Base-by-base conservation (phyloP, 2,888 invertebrate genomes). In the Melanophora roralis region DNA sequence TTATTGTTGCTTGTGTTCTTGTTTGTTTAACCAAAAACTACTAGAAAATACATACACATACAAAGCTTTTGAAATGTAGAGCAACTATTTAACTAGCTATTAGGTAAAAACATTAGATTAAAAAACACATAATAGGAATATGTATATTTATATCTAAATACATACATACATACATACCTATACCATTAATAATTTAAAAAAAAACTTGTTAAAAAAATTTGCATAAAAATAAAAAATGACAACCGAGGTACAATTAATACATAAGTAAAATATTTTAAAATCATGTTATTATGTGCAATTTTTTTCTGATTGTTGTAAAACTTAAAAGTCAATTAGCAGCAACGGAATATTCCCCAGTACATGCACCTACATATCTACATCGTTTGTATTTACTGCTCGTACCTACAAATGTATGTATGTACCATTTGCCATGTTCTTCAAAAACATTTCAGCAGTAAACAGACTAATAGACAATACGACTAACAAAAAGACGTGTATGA, bases 271-370 rank as follows among this genome's bases (percentile, higher is more conserved):
- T 27, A 27, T 21, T 7, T 14, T 5, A 53, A 53, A 19, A 53
- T 43, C 43, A 45, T 34, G 45, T 67, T 74, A 49, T 23, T 64
- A 40, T 47, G 40, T 65, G 57, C 65, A 47, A 57, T 69, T 64
- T 38, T 76, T 64, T 49, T 57, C 47, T 40, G 60, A 53, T 55
- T 64, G 47, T 43, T 76, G 75, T 59, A 76, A 72, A 62, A 21
- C 38, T 16, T 32, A 64, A n/a, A 59, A 38, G 14, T 27, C 21
- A 14, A 59, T 51, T 59, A 23, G 57, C 23, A 74, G 36, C 45
- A 68, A 49, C 55, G 36, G 27, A 64, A 64, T 47, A 51, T 36
- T 55, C 3, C 4, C 3, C 27, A 27, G 6, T 40, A 68, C n/a
- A n/a, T n/a, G n/a, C n/a, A n/a, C n/a, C n/a, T n/a, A n/a, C n/a